Base-by-base conservation (phyloP, 2,797 vertebrate species). In the Pagetopsis macropterus region DNA sequence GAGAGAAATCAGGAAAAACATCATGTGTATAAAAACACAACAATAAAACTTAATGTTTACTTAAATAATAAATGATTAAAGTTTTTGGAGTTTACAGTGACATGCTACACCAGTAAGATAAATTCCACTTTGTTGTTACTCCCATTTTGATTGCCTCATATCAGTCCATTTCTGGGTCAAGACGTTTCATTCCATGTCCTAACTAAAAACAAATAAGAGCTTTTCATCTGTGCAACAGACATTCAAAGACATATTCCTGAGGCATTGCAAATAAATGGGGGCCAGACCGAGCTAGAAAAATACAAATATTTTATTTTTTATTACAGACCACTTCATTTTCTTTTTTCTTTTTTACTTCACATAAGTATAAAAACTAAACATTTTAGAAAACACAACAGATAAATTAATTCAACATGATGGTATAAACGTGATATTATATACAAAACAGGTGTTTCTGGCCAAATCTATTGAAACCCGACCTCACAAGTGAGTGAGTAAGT, bases 281-380 rank as follows among this genome's bases (percentile, higher is more conserved):
- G 6, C 14, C 48, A 58, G 13, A 54, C 8, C 2, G 19, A 67
- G 12, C 6, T 84, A 85, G 19, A 84, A 88, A 89, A 87, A 82
- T 81, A 85, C 1, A 72, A 37, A 14, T 1, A 3, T 64, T 91
- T 91, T 87, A 93, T 92, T 93, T 91, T 92, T 77, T 73, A 70
- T 79, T 87, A 81, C 43, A 78, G 3, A n/a, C n/a, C 19, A 48
- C 4, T 74, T 37, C 33, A 37, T 37, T 37, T 37, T 37, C 4
- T 27, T 37, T 37, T 9, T 9, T 9, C 1, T 48, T 13, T 3
- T 50, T 23, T 7, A 49, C 27, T 51, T 9, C 5, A 2, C 3
- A 7, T 14, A 27, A 0, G 0, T 17, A 65, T 11, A 48, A 54
- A 75, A 66, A 45, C 8, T 15, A 19, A 17, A 41, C 17, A 49